Conservation (phyloP, 2,797 vertebrate genomes). For the Chromobotia macracanthus region DNA sequence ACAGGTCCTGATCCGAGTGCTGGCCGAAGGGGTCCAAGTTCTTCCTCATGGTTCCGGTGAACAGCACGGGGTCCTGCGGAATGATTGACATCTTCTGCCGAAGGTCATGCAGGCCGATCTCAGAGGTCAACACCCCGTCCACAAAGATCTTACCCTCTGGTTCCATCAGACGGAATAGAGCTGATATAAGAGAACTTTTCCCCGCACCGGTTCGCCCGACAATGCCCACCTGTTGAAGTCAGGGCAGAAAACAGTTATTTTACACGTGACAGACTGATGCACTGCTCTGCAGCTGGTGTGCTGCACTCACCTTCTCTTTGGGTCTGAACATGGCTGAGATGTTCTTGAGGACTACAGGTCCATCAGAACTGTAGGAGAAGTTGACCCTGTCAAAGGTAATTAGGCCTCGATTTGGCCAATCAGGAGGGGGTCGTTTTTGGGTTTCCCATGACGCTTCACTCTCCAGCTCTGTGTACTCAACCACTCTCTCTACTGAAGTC, state of each 20-base stretch:
- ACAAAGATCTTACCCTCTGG: slow-evolving; percentile 90
- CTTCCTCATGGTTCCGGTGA: slow-evolving; percentile 92
- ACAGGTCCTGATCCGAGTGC: slow-evolving; percentile 87
- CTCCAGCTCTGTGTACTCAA: slow-evolving; percentile 92
- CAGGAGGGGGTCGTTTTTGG: slow-evolving; percentile 77
- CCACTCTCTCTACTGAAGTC: slow-evolving; percentile 93
- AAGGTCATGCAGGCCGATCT: slow-evolving; percentile 91
- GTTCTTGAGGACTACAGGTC: slow-evolving; percentile 87
- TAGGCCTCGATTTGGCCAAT: slow-evolving; percentile 87
- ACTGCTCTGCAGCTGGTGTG: slow-evolving; percentile 51
- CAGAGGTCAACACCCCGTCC: slow-evolving; percentile 85
- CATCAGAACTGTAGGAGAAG: slow-evolving; percentile 86
- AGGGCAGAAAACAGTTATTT: neutral
- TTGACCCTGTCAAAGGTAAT: slow-evolving; percentile 90
- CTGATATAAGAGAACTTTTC: slow-evolving; percentile 91
- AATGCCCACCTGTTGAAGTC: slow-evolving; percentile 82
- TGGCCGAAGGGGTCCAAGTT: slow-evolving; percentile 93
- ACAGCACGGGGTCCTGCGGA: slow-evolving; percentile 93
- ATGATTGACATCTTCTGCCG: slow-evolving; percentile 97
- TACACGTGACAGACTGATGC: neutral
- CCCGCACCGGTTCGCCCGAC: slow-evolving; percentile 92
- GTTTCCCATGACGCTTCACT: slow-evolving; percentile 91
- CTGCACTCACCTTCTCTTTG: slow-evolving; percentile 85
- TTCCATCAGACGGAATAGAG: slow-evolving; percentile 91
- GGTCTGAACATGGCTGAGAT: slow-evolving; percentile 85